These are phyloP conservation scores for Synanthedon vespiformis DNA, from an alignment of 2,888 invertebrate species.

Conservation along the genomic window DNA sequence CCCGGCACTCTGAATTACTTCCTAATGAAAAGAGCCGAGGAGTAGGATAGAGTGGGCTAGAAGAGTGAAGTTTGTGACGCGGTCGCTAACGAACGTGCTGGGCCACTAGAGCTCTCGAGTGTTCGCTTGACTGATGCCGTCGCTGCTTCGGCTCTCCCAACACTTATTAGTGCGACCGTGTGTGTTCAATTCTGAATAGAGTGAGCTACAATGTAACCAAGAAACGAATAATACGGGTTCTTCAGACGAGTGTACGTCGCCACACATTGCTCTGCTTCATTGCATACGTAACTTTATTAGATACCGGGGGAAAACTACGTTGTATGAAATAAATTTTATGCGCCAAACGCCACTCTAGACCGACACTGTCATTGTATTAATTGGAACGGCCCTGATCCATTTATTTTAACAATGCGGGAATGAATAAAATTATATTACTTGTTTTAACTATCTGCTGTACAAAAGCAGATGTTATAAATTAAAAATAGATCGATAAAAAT, in stretches of 20 bases:
- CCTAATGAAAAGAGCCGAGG: slow-evolving; percentile 67
- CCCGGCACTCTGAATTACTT: slow-evolving; percentile 67
- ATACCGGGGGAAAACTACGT: no score
- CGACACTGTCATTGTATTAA: no score
- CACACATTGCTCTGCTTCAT: no score
- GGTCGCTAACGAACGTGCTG: slow-evolving; percentile 64
- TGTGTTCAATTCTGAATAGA: slow-evolving; percentile 1
- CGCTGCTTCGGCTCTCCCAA: slow-evolving; percentile 8
- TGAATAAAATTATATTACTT: no score
- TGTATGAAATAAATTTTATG: no score
- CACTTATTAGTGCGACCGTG: slow-evolving; percentile 30
- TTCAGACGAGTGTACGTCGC: neutral
- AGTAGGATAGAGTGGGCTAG: slow-evolving; percentile 48
- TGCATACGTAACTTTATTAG: no score
- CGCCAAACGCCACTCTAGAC: no score
- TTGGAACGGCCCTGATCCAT: no score
- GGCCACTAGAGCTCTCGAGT: slow-evolving; percentile 47
- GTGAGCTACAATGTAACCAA: neutral
- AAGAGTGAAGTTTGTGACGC: slow-evolving; percentile 40
- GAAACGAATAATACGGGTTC: neutral
- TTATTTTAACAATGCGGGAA: no score
- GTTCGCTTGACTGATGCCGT: slow-evolving; percentile 28
- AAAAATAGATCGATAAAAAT: neutral
- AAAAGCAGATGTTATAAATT: neutral
- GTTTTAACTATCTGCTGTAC: neutral